A percentile compares a stretch with the other conserved stretches of the same genome.
Evolutionary conservation across 2,888 invertebrate species (phyloP).

Genomic region (Callyntrura sp.): DNA sequence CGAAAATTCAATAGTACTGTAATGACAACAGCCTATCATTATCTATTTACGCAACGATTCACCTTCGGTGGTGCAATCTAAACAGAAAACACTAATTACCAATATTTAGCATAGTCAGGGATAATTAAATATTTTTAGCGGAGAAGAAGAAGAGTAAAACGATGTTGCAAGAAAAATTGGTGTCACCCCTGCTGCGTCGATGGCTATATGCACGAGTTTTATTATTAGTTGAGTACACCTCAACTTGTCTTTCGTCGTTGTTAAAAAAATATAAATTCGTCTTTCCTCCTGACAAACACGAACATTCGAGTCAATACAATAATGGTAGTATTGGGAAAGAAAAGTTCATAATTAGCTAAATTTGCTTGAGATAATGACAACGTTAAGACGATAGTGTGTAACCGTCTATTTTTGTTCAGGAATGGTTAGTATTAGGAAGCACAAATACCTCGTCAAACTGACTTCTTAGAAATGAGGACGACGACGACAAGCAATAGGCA

Average conservation of each 20-base stretch:
- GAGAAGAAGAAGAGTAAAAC: not conserved
- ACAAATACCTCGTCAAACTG: not conserved
- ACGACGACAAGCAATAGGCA: not conserved
- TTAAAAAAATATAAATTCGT: not conserved
- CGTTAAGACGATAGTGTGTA: not conserved
- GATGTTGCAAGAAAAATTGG: not conserved
- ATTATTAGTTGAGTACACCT: not conserved
- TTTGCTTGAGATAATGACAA: too few species aligned
- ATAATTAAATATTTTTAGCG: slow-evolving; percentile 22
- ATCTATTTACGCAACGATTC: not conserved
- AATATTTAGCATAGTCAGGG: slow-evolving; percentile 15
- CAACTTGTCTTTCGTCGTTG: not conserved
- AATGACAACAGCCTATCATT: slow-evolving; percentile 22
- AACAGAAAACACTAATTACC: slow-evolving; percentile 30
- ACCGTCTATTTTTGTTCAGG: not conserved
- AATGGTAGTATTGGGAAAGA: too few species aligned
- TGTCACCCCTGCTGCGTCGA: slow-evolving; percentile 9
- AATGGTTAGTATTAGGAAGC: too few species aligned
- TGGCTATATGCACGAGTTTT: not conserved
- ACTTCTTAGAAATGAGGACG: slow-evolving; percentile 62
- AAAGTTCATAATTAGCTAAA: too few species aligned
- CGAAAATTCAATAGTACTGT: slow-evolving; percentile 15
- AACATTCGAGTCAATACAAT: not conserved
- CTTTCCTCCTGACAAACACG: not conserved
- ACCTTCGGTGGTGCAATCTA: not conserved